Evolutionary conservation across 2,888 invertebrate species (phyloP).

Genomic region (Acanthacorydalis orientalis): DNA sequence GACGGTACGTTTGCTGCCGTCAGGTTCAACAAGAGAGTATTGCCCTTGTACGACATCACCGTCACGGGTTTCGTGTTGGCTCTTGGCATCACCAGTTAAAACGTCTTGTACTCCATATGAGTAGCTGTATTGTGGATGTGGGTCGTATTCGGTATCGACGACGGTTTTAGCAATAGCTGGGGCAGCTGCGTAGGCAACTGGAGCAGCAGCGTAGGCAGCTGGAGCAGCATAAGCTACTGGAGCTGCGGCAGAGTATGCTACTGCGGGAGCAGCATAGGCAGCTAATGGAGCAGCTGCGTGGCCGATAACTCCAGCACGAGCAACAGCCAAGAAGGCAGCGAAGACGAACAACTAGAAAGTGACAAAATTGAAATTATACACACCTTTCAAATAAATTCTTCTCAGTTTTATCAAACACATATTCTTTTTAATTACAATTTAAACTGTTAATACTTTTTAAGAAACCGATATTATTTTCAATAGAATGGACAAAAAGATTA

Average conservation of each 20-base stretch:
- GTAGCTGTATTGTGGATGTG: conserved; percentile 30
- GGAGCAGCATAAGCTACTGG: neutral
- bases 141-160: conserved; percentile 21
- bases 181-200: conserved; percentile 5
- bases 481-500: too few species aligned
- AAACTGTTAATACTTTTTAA: neutral
- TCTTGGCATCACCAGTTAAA: conserved; percentile 29
- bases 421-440: neutral
- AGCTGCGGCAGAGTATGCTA: neutral
- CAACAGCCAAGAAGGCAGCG: conserved; percentile 15
- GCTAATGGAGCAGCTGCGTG: conserved; percentile 1
- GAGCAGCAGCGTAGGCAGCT: conserved; percentile 1
- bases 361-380: neutral
- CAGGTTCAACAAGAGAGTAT: conserved; percentile 29
- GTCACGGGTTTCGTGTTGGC: conserved; percentile 27
- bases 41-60: conserved; percentile 31
- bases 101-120: conserved; percentile 29
- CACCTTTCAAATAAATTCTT: neutral
- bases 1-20: conserved; percentile 28
- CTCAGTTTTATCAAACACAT: neutral
- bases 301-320: conserved; percentile 11
- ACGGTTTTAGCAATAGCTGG: conserved; percentile 16
- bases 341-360: conserved; percentile 15
- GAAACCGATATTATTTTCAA: too few species aligned
- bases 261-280: conserved; percentile 2